Evolutionary conservation across 1,140 invertebrate species (phyloP), one percentile per base, ranked within the genome.

Genomic region (Calephelis nemesis): DNA sequence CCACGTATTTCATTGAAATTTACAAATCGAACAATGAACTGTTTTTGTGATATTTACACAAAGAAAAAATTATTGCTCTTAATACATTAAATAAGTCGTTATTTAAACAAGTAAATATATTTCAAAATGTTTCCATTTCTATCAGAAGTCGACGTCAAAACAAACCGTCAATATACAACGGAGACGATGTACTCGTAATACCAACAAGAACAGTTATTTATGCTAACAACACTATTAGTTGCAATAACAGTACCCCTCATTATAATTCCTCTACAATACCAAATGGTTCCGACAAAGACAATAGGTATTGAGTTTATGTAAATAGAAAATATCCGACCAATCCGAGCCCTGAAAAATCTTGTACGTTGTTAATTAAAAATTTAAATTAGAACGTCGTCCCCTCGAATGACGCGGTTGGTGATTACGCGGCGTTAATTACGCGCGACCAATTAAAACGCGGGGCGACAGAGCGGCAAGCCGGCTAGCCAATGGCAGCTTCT

Each of bases 401-500:
- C 82, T 83, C 79, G 75, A 62, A 68, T 75, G 74, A 69, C 77
- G 77, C 81, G 74, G 83, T 88, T 84, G 85, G 84, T 82, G 85
- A 87, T 88, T 87, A 88, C 79, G n/a, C 60, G 67, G 84, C 84
- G 83, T 83, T 91, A 91, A 91, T 91, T 91, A 91, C 83, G 72
- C 45, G 67, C 81, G 85, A 82, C 87, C 86, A 91, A 91, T 89
- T 91, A 91, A 87, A 90, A 79, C 65, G 60, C 71, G 76, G 76
- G 79, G 83, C 82, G 85, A 82, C 74, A 75, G 70, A 70, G 76
- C 78, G 78, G 69, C 74, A 78, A 71, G 63, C 19, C 7, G 7
- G 12, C 67, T 71, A 70, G 63, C 88, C 87, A 91, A 88, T 91
- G 71, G 83, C 73, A 74, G 75, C 54, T 70, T 82, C 71, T 47